These are phyloP conservation scores for Drosophila multiciliata DNA, from an alignment of 2,888 invertebrate genomes.

Conservation along the genomic window DNA sequence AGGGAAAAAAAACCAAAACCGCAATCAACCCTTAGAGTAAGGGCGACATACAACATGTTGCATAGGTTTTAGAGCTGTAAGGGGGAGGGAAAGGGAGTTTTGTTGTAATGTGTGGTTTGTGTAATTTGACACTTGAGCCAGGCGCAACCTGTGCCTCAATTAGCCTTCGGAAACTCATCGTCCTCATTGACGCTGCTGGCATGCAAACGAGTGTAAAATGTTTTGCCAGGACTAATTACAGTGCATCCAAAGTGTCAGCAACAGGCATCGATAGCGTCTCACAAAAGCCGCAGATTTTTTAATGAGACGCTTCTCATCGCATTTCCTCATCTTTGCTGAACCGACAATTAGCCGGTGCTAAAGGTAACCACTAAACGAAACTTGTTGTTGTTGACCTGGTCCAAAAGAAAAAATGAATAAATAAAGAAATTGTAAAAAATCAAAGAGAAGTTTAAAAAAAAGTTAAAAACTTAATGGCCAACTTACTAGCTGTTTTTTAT, in stretches of 20 bases:
- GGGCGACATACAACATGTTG: conserved; percentile 43
- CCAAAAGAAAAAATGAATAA: not conserved
- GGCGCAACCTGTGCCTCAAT: conserved; percentile 61
- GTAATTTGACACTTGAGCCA: conserved; percentile 70
- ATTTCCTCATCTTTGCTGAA: conserved; percentile 12
- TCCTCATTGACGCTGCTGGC: conserved; percentile 33
- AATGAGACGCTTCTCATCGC: conserved; percentile 52
- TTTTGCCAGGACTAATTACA: conserved; percentile 56
- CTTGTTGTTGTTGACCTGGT: conserved; percentile 59
- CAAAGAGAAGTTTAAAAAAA: conserved; percentile 16
- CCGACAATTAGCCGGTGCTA: conserved; percentile 57
- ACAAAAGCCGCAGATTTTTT: conserved; percentile 58
- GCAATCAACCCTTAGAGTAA: conserved; percentile 56
- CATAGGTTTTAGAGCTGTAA: not conserved
- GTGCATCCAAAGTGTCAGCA: conserved; percentile 59
- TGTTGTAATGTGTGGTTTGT: conserved; percentile 42
- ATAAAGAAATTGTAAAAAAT: not conserved
- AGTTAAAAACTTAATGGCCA: conserved; percentile 57
- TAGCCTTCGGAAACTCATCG: conserved; percentile 45
- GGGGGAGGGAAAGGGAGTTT: not conserved
- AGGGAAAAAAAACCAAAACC: conserved; percentile 56
- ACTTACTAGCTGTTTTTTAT: conserved; percentile 11
- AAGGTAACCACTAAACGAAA: conserved; percentile 65
- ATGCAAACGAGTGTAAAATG: conserved; percentile 69
- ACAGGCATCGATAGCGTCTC: conserved; percentile 41